These are phyloP conservation scores for Charadrius vociferus DNA, from an alignment of 2,113 vertebrate species.

Conservation along the genomic window DNA sequence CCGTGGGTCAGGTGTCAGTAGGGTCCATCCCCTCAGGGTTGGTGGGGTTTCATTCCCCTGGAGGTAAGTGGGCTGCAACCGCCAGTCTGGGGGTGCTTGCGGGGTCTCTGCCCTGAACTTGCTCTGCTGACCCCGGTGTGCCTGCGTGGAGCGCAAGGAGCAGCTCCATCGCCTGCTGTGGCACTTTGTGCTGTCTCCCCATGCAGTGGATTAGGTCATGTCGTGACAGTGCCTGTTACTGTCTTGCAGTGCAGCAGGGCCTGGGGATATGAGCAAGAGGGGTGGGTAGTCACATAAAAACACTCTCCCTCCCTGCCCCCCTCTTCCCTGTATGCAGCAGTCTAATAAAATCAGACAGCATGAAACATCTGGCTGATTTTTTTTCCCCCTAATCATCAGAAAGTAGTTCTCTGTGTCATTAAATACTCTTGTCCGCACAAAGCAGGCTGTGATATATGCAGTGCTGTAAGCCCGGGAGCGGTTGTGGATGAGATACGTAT, in stretches of 20 bases:
- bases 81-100: background rate
- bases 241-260: background rate
- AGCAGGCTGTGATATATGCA: background rate
- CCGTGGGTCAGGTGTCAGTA: background rate
- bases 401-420: constrained; percentile 31
- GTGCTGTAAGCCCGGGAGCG: background rate
- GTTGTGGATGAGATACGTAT: background rate
- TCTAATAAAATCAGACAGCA: constrained; percentile 59
- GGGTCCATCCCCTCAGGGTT: background rate
- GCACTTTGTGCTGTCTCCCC: background rate
- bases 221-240: background rate
- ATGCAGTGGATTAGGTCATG: background rate
- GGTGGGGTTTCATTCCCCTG: background rate
- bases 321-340: background rate
- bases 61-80: background rate
- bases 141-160: background rate
- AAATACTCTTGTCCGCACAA: background rate
- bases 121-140: background rate
- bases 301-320: background rate
- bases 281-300: background rate
- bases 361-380: constrained; percentile 50
- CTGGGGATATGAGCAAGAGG: background rate
- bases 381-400: background rate
- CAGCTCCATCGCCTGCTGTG: background rate
- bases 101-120: background rate